Evolutionary conservation across 1,140 invertebrate genomes (phyloP).

Genomic region (Drosophila erecta): DNA sequence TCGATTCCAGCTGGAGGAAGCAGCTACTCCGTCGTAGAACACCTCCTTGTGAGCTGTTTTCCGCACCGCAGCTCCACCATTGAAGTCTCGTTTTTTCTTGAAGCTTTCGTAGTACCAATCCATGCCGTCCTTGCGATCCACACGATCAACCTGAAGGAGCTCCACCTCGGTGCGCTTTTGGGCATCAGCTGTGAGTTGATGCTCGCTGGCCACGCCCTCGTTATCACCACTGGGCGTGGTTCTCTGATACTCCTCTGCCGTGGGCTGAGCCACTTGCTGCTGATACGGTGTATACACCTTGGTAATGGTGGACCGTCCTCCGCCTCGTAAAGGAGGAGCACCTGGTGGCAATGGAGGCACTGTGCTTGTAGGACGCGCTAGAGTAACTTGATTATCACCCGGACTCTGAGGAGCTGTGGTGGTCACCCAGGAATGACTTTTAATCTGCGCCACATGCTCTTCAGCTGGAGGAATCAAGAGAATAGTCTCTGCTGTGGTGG

Average conservation of each 20-base stretch:
- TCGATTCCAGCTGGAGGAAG: slow-evolving; percentile 24
- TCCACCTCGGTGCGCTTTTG: slow-evolving; percentile 67
- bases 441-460: slow-evolving; percentile 77
- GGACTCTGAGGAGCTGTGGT: slow-evolving; percentile 45
- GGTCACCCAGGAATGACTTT: slow-evolving; percentile 71
- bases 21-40: slow-evolving; percentile 25
- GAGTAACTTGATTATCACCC: slow-evolving; percentile 33
- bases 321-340: slow-evolving; percentile 25
- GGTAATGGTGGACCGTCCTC: slow-evolving; percentile 87
- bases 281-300: slow-evolving; percentile 87
- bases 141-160: slow-evolving; percentile 36
- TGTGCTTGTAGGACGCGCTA: slow-evolving; percentile 18
- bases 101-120: slow-evolving; percentile 92
- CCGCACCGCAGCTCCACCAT: slow-evolving; percentile 39
- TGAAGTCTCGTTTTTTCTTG: slow-evolving; percentile 85
- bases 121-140: slow-evolving; percentile 85
- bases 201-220: slow-evolving; percentile 53
- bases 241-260: slow-evolving; percentile 80
- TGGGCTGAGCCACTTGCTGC: slow-evolving; percentile 68
- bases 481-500: slow-evolving; percentile 81
- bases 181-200: slow-evolving; percentile 54
- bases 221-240: slow-evolving; percentile 71
- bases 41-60: slow-evolving; percentile 54
- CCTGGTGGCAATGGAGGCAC: slow-evolving; percentile 22
- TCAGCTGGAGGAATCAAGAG: slow-evolving; percentile 78